phyloP scores from a whole-genome alignment of 2,797 vertebrate species.

The Saxicola maurus region DNA sequence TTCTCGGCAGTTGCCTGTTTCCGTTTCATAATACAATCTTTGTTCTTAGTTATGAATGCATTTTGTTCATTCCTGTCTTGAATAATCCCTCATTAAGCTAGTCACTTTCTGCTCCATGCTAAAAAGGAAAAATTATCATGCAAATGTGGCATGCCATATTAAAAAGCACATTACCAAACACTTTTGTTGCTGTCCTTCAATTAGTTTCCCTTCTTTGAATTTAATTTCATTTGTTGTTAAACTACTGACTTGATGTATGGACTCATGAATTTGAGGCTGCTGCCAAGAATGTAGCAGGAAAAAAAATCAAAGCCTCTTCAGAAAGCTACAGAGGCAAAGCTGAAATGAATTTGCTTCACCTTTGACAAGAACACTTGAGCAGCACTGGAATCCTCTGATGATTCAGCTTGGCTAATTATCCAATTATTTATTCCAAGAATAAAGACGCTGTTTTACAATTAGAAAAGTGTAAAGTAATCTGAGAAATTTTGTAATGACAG shows the following conservation, averaged over 20 bases:
- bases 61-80: slow-evolving; percentile 76
- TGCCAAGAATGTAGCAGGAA: slow-evolving; percentile 64
- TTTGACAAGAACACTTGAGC: slow-evolving; percentile 78
- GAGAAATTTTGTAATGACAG: slow-evolving; percentile 67
- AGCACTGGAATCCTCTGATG: slow-evolving; percentile 72
- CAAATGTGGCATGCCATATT: slow-evolving; percentile 75
- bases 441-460: slow-evolving; percentile 67
- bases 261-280: slow-evolving; percentile 72
- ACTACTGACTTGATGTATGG: slow-evolving; percentile 76
- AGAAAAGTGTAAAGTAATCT: slow-evolving; percentile 68
- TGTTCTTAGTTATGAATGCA: slow-evolving; percentile 79
- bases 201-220: slow-evolving; percentile 80
- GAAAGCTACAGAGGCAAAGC: slow-evolving; percentile 64
- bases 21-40: slow-evolving; percentile 77
- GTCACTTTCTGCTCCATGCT: slow-evolving; percentile 76
- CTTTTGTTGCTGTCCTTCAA: slow-evolving; percentile 78
- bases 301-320: slow-evolving; percentile 70
- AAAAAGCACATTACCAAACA: slow-evolving; percentile 76
- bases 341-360: slow-evolving; percentile 77
- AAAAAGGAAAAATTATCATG: slow-evolving; percentile 81
- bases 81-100: slow-evolving; percentile 82
- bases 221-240: slow-evolving; percentile 80
- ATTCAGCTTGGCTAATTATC: slow-evolving; percentile 79
- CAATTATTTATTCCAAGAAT: slow-evolving; percentile 80
- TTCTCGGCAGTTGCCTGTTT: slow-evolving; percentile 74